These are phyloP conservation scores for Marisa cornuarietis DNA, from an alignment of 1,140 invertebrate genomes.

Conservation along the genomic window DNA sequence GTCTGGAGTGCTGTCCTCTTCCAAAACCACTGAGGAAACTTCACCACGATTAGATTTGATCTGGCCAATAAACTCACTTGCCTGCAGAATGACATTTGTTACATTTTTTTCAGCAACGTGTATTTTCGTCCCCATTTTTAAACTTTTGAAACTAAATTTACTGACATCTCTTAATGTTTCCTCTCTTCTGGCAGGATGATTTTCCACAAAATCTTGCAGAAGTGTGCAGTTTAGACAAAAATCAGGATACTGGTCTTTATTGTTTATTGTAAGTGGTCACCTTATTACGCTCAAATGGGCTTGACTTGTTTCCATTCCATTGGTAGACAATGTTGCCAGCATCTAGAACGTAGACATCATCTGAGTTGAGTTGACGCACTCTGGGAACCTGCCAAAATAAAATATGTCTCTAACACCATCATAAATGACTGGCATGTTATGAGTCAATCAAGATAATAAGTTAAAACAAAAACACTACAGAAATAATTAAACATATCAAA, in stretches of 20 bases:
- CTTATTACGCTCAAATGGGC: constrained; percentile 62
- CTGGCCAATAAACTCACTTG: constrained; percentile 35
- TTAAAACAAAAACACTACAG: background rate
- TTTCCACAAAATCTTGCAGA: background rate
- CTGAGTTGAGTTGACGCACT: constrained; percentile 72
- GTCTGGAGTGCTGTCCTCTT: constrained; percentile 30
- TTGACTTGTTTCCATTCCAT: constrained; percentile 68
- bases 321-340: constrained; percentile 81
- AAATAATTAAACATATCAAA: background rate
- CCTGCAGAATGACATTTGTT: constrained; percentile 29
- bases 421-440: background rate
- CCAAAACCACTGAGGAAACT: constrained; percentile 38
- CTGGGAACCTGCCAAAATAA: constrained; percentile 26
- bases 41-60: constrained; percentile 42
- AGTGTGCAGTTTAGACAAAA: background rate
- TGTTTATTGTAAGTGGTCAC: constrained; percentile 28
- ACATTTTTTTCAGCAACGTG: background rate
- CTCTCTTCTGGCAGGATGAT: background rate
- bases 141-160: background rate
- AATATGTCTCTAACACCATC: background rate
- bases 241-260: background rate
- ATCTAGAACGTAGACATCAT: constrained; percentile 91
- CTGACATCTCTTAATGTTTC: background rate
- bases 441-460: background rate
- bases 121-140: background rate